Evolutionary conservation across 23 tunicate species (phyloP), one percentile per base, ranked within the genome.

Genomic region (Diplosoma virens): DNA sequence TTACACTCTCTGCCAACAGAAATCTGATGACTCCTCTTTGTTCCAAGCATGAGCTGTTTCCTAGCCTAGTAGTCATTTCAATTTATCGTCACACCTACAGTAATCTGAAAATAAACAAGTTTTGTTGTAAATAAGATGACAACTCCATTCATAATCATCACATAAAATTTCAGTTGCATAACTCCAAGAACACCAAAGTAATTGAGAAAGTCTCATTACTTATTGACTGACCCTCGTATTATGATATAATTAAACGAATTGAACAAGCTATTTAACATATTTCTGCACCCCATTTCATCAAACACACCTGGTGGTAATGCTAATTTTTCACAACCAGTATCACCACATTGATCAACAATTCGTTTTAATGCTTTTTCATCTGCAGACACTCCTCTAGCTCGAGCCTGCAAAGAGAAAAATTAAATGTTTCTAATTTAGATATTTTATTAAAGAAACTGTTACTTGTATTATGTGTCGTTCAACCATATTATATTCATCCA

Each of bases 231-330:
- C n/a, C n/a, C n/a, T n/a, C n/a, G n/a, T n/a, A n/a, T n/a, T n/a
- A n/a, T n/a, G n/a, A n/a, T n/a, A n/a, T n/a, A n/a, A n/a, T n/a
- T n/a, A n/a, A n/a, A n/a, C n/a, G n/a, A n/a, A n/a, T n/a, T n/a
- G n/a, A n/a, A n/a, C n/a, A n/a, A n/a, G n/a, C n/a, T n/a, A n/a
- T n/a, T n/a, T n/a, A n/a, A n/a, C n/a, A n/a, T n/a, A n/a, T n/a
- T n/a, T n/a, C n/a, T n/a, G n/a, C n/a, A n/a, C n/a, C n/a, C n/a
- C n/a, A n/a, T n/a, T n/a, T n/a, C n/a, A n/a, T n/a, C n/a, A n/a
- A n/a, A n/a, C 74, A 11, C 7, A 87, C 94, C 86, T 6, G 88
- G 84, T 7, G 96, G 96, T 9, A 89, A 68, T 1, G 84, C 96
- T 11, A 89, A 66, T 61, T 82, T 60, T 72, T 60, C 79, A 53